phyloP scores from a whole-genome alignment of 2,797 vertebrate species.

The Distichodus sexfasciatus region DNA sequence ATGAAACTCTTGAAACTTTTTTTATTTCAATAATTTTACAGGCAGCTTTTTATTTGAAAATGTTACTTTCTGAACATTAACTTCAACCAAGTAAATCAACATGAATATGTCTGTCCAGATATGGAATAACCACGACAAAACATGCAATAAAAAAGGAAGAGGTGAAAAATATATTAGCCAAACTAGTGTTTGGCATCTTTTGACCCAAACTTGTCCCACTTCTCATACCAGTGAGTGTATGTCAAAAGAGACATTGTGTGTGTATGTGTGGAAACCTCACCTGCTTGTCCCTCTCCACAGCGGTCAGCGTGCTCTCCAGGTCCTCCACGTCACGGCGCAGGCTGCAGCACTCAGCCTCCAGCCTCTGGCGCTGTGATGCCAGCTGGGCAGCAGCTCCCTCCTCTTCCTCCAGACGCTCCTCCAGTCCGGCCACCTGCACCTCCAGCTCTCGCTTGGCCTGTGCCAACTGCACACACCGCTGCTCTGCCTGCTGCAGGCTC shows the following conservation, averaged over 20 bases:
- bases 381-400: conserved; percentile 67
- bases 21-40: not conserved
- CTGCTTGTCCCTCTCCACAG: conserved; percentile 67
- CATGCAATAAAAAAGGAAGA: too few relatives aligned
- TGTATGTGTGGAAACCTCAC: conserved; percentile 48
- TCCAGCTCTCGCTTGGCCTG: conserved; percentile 67
- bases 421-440: conserved; percentile 66
- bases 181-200: too few relatives aligned
- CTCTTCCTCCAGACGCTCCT: conserved; percentile 71
- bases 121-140: too few relatives aligned
- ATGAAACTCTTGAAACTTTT: not conserved
- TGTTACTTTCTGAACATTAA: too few relatives aligned
- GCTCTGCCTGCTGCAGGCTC: conserved; percentile 64
- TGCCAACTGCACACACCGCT: conserved; percentile 66
- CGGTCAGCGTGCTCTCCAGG: conserved; percentile 64
- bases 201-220: too few relatives aligned
- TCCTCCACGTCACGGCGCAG: conserved; percentile 71
- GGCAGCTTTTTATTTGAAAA: too few relatives aligned
- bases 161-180: not conserved
- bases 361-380: conserved; percentile 61
- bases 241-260: not conserved
- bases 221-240: not conserved
- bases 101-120: too few relatives aligned
- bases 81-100: too few relatives aligned
- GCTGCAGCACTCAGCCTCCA: conserved; percentile 70